A percentile compares a stretch with the other conserved stretches of the same genome.
phyloP scores from a whole-genome alignment of 1,140 invertebrate species.

The Cherax quadricarinatus region DNA sequence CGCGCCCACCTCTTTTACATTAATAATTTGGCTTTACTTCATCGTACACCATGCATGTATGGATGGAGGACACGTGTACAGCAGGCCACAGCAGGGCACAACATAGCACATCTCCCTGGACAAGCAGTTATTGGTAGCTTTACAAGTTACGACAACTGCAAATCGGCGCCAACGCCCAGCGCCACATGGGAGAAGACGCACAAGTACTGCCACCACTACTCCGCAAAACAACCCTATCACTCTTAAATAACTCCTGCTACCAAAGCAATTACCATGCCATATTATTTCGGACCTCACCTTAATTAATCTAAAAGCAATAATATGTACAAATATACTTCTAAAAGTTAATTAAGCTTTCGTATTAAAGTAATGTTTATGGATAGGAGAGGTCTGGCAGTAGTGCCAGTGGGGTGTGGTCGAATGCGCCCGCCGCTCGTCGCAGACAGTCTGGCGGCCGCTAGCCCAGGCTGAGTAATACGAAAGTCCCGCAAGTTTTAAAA shows the following conservation, averaged over 20 bases:
- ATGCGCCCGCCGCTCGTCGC: neutral
- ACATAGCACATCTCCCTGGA: neutral
- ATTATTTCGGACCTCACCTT: neutral
- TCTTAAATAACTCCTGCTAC: neutral
- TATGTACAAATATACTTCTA: too few species aligned
- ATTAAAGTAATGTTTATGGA: neutral
- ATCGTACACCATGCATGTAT: too few species aligned
- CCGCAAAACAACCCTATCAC: neutral
- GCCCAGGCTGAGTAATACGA: constrained; percentile 4
- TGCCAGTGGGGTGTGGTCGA: neutral
- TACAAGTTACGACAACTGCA: constrained; percentile 1
- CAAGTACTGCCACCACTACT: neutral
- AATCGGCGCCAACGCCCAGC: constrained; percentile 17
- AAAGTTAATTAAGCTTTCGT: neutral
- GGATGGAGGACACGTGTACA: too few species aligned
- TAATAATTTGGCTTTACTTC: too few species aligned
- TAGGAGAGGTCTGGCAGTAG: neutral
- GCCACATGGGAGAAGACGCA: neutral
- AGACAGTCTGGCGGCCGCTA: constrained; percentile 2
- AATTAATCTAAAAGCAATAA: neutral
- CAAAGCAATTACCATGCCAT: neutral
- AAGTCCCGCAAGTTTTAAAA: constrained; percentile 18
- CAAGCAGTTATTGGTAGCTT: neutral
- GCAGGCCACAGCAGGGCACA: too few species aligned
- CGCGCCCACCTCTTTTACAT: too few species aligned